These are phyloP conservation scores for Grammomys surdaster DNA, from an alignment of 2,113 vertebrate genomes.

Conservation along the genomic window DNA sequence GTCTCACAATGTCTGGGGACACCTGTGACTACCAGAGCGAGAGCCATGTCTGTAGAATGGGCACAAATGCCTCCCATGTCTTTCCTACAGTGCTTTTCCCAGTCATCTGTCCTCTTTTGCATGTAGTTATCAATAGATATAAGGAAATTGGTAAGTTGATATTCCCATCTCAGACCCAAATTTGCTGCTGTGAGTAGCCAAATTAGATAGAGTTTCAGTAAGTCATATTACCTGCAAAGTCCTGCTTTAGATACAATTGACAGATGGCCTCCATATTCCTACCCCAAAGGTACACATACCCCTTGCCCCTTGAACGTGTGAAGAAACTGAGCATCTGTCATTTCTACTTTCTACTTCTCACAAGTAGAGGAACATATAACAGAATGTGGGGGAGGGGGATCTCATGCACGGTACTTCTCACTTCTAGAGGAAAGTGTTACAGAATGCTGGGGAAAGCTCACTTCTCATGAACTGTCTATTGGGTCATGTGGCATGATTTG, in stretches of 20 bases:
- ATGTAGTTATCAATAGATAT: background rate
- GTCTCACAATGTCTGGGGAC: too few relatives aligned
- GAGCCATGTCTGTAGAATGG: background rate
- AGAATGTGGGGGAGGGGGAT: too few relatives aligned
- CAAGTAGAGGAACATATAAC: background rate
- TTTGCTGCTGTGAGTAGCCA: background rate
- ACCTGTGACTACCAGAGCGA: background rate
- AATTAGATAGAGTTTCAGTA: constrained; percentile 24
- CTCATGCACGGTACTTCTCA: background rate
- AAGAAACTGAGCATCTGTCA: background rate
- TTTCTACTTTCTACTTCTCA: background rate
- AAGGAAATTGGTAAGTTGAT: constrained; percentile 42
- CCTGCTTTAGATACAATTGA: background rate
- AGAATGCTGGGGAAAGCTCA: background rate
- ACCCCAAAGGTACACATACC: background rate
- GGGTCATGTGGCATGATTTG: rapidly evolving
- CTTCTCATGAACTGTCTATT: background rate
- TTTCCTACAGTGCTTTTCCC: background rate
- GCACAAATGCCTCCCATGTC: background rate
- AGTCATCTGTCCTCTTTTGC: background rate
- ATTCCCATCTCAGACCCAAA: constrained; percentile 3
- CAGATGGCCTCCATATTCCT: background rate
- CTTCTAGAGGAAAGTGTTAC: background rate
- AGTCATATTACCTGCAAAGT: background rate
- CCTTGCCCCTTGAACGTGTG: background rate